phyloP scores from a whole-genome alignment of 2,797 vertebrate species.

The Okamejei kenojei region DNA sequence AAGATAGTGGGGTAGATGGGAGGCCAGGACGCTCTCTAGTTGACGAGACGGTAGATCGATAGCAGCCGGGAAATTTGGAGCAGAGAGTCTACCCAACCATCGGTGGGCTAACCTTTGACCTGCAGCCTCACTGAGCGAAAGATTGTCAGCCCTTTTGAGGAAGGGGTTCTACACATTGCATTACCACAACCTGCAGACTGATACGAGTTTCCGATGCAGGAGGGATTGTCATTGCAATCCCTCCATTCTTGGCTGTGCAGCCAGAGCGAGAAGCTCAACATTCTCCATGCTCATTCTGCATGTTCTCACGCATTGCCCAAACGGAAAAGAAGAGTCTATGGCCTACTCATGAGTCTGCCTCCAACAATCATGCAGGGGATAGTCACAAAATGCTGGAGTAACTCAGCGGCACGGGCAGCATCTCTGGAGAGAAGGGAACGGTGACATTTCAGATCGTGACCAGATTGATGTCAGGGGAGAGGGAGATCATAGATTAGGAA shows the following conservation, averaged over 20 bases:
- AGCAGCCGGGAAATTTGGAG: background rate
- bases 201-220: background rate
- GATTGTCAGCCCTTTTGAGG: background rate
- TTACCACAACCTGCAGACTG: background rate
- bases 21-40: too few relatives aligned
- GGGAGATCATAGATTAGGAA: too few relatives aligned
- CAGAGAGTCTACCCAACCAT: background rate
- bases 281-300: background rate
- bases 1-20: too few relatives aligned
- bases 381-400: too few relatives aligned
- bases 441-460: too few relatives aligned
- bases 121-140: background rate
- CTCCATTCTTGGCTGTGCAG: background rate
- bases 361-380: background rate
- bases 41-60: too few relatives aligned
- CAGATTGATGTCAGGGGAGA: too few relatives aligned
- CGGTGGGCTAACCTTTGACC: background rate
- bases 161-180: background rate
- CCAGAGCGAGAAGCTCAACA: too few relatives aligned
- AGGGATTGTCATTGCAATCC: background rate
- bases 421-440: too few relatives aligned
- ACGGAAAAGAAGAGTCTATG: background rate
- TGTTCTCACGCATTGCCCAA: background rate
- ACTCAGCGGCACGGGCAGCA: too few relatives aligned
- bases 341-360: background rate